Evolutionary conservation across 2,797 vertebrate genomes (phyloP).

Genomic region (Falco peregrinus): DNA sequence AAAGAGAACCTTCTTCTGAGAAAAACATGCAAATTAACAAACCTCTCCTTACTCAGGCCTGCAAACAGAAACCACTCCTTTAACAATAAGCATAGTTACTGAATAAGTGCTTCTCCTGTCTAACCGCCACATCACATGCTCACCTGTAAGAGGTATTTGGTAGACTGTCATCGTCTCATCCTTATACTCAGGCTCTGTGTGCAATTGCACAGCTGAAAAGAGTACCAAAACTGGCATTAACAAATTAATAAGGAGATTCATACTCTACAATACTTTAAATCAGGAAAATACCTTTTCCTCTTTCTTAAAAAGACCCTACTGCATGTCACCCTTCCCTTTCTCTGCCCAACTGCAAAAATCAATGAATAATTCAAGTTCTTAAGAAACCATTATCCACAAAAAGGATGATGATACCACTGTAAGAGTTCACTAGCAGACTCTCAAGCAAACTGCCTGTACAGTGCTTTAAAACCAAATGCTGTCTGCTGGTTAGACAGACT

Average conservation of each 20-base stretch:
- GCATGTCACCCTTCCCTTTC: not conserved
- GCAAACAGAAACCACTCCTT: not conserved
- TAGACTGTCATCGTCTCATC: slow-evolving; percentile 90
- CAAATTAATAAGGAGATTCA: not conserved
- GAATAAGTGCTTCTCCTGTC: not conserved
- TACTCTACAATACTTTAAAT: not conserved
- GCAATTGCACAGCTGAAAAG: slow-evolving; percentile 83
- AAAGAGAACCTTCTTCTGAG: not conserved
- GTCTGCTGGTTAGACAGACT: rapidly evolving
- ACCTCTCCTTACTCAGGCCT: not conserved
- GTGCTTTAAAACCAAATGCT: not conserved
- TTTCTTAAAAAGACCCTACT: not conserved
- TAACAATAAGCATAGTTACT: not conserved
- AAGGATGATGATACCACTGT: rapidly evolving
- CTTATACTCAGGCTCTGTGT: slow-evolving; percentile 80
- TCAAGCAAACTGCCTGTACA: not conserved
- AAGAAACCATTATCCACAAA: not conserved
- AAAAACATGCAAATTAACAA: not conserved
- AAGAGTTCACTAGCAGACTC: not conserved
- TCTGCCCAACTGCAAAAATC: not conserved
- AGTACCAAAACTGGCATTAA: not conserved
- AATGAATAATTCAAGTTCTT: not conserved
- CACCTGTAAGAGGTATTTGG: slow-evolving; percentile 89
- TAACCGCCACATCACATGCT: slow-evolving; percentile 36
- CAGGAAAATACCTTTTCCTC: not conserved